phyloP scores from a whole-genome alignment of 2,888 invertebrate genomes.

The Pteria penguin region DNA sequence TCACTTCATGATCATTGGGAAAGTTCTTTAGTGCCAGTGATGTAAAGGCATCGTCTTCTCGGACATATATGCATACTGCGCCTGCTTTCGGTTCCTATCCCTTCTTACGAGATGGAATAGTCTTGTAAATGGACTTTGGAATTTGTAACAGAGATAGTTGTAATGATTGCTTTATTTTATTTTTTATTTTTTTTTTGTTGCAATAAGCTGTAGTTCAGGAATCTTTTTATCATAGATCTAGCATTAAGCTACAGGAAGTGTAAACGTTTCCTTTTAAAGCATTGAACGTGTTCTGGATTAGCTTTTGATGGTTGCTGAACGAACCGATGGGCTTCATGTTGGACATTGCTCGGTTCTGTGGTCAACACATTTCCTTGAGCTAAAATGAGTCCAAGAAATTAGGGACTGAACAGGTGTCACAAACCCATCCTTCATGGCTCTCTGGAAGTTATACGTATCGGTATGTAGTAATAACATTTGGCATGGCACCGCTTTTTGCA shows the following conservation, averaged over 20 bases:
- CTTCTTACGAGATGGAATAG: neutral
- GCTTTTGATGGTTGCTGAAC: too few species aligned
- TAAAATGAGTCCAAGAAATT: too few species aligned
- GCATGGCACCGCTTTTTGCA: too few species aligned
- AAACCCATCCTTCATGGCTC: too few species aligned
- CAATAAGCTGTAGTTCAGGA: neutral
- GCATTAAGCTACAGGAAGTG: neutral
- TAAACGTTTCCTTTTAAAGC: neutral
- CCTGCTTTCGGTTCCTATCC: neutral
- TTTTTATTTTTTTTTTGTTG: neutral
- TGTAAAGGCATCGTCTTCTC: neutral
- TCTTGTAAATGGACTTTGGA: neutral
- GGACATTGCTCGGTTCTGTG: too few species aligned
- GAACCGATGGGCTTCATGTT: too few species aligned
- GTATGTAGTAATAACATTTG: too few species aligned
- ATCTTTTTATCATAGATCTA: neutral
- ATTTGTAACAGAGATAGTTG: neutral
- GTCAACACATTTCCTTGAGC: too few species aligned
- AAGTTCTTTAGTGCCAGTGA: neutral
- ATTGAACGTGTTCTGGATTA: slow-evolving; percentile 2
- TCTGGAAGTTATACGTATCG: too few species aligned
- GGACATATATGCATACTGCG: neutral
- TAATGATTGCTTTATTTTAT: neutral
- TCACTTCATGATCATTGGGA: neutral
- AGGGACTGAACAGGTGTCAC: too few species aligned